Conservation (phyloP, 2,888 invertebrate genomes). For the Nemotelus pantherinus region DNA sequence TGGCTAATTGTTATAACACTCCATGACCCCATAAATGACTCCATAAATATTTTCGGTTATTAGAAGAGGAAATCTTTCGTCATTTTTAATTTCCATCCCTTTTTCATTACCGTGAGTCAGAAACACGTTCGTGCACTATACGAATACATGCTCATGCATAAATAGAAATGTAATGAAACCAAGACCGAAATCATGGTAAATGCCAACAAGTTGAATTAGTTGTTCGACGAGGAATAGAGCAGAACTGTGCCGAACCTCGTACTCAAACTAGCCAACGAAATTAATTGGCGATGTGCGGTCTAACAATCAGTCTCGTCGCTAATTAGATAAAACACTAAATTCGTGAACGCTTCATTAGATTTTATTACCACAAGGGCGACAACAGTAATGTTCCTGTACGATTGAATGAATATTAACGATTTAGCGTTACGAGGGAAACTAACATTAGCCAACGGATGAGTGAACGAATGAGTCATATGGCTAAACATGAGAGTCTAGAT, state of each 20-base stretch:
- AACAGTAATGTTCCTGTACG: conserved; percentile 26
- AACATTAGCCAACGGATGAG: background rate
- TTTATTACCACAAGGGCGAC: conserved; percentile 27
- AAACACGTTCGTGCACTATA: background rate
- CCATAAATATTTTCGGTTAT: conserved; percentile 29
- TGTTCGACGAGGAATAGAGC: no score
- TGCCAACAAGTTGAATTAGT: no score
- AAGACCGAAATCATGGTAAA: no score
- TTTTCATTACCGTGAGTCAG: background rate
- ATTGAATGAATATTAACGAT: conserved; percentile 23
- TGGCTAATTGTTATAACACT: conserved; percentile 12
- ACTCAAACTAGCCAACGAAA: conserved; percentile 15
- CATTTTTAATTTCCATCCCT: conserved; percentile 38
- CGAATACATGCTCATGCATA: background rate
- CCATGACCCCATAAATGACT: conserved; percentile 12
- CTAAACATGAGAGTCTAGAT: no score
- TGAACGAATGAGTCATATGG: conserved; percentile 1
- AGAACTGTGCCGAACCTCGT: background rate
- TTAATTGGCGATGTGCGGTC: conserved; percentile 37
- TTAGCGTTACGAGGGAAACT: background rate
- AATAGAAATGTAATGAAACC: no score
- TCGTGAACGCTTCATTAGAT: conserved; percentile 41
- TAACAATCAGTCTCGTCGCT: conserved; percentile 31
- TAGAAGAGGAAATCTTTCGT: conserved; percentile 36
- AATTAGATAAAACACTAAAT: conserved; percentile 41